These are phyloP conservation scores for Tenthredo amoena DNA, from an alignment of 2,888 invertebrate genomes.

Conservation along the genomic window DNA sequence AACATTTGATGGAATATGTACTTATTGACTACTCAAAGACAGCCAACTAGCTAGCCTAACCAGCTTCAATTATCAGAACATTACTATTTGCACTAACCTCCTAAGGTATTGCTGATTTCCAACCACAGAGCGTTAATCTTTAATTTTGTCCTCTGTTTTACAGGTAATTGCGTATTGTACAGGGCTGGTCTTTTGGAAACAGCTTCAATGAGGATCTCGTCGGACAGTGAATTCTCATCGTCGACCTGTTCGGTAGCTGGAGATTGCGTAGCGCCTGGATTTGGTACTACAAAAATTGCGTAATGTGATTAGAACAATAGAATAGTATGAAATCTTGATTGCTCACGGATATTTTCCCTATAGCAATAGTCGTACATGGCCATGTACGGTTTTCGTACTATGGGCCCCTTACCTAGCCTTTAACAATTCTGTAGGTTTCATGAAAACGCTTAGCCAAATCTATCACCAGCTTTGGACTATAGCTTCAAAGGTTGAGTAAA, in stretches of 20 bases:
- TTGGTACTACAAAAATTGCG: constrained; percentile 33
- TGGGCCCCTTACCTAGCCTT: not conserved
- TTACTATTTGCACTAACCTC: constrained; percentile 19
- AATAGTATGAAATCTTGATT: not conserved
- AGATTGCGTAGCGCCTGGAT: constrained; percentile 17
- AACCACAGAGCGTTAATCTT: constrained; percentile 4
- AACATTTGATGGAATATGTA: not conserved
- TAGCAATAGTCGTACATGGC: too few relatives aligned
- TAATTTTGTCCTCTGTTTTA: constrained; percentile 14
- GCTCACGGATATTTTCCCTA: too few relatives aligned
- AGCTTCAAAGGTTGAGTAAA: not conserved
- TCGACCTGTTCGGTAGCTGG: constrained; percentile 3
- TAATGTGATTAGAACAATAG: constrained; percentile 11
- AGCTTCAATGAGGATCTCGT: constrained; percentile 28
- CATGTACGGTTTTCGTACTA: too few relatives aligned
- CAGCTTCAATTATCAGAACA: not conserved
- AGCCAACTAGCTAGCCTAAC: not conserved
- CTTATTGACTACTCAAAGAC: not conserved
- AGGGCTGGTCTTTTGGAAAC: constrained; percentile 31
- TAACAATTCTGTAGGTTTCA: constrained; percentile 28
- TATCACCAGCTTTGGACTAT: not conserved
- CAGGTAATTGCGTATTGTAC: not conserved
- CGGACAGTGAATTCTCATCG: not conserved
- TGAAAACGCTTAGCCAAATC: constrained; percentile 34
- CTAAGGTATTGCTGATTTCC: constrained; percentile 11